Conservation (phyloP, 2,113 vertebrate species). For the Phyllostomus hastatus region DNA sequence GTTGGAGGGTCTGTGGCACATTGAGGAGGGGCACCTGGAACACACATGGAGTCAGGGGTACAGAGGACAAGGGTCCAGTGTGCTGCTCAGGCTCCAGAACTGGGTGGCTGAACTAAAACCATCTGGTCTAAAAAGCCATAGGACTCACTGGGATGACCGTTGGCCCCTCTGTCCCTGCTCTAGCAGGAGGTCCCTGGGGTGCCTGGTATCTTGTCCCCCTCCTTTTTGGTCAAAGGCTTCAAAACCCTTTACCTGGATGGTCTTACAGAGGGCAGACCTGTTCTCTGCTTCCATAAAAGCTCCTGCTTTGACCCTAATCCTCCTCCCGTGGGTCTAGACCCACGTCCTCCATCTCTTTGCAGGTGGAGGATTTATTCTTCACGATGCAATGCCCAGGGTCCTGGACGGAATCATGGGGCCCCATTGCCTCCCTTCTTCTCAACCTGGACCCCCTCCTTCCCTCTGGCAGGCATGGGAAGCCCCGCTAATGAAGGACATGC, state of each 20-base stretch:
- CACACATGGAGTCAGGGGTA: background rate
- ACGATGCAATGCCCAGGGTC: background rate
- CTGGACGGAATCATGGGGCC: no score
- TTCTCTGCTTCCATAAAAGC: background rate
- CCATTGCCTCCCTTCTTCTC: background rate
- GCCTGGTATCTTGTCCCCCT: background rate
- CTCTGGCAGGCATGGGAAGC: background rate
- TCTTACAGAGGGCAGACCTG: background rate
- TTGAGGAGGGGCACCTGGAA: fast-evolving
- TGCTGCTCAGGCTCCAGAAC: background rate
- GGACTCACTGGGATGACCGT: no score
- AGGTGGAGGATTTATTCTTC: background rate
- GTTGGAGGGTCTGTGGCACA: background rate
- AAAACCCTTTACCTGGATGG: background rate
- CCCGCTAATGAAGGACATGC: fast-evolving
- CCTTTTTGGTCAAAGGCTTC: background rate
- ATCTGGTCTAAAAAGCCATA: background rate
- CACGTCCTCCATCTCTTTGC: background rate
- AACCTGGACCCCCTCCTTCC: background rate
- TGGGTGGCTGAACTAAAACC: background rate
- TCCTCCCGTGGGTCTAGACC: background rate
- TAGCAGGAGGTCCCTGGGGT: background rate
- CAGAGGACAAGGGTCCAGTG: no score
- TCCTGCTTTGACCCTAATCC: no score
- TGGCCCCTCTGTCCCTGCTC: no score